phyloP scores from a whole-genome alignment of 1,140 invertebrate genomes.

The Drosophila suzukii region DNA sequence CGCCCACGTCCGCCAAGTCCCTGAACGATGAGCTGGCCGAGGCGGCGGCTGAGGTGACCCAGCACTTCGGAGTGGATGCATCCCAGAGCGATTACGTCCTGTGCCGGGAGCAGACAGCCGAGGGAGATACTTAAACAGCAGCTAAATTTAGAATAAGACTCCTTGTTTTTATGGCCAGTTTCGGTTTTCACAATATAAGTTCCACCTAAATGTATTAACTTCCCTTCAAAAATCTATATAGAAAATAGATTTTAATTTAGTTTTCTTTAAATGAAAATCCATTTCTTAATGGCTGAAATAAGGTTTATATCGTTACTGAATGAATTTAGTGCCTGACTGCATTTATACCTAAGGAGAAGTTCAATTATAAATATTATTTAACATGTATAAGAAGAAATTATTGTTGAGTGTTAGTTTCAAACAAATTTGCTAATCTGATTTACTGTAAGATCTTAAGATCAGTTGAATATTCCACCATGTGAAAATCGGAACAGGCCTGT shows the following conservation, averaged over 20 bases:
- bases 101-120: conserved; percentile 45
- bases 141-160: conserved; percentile 12
- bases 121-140: conserved; percentile 34
- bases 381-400: neutral
- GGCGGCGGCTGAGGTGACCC: conserved; percentile 56
- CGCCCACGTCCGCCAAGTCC: conserved; percentile 59
- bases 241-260: neutral
- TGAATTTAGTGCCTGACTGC: conserved; percentile 37
- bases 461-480: neutral
- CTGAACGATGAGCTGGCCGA: conserved; percentile 53
- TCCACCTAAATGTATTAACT: neutral
- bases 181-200: conserved; percentile 9
- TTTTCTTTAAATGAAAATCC: conserved; percentile 3
- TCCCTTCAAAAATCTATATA: neutral
- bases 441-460: neutral
- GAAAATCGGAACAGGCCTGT: conserved; percentile 7
- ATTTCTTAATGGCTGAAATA: neutral
- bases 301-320: conserved; percentile 14
- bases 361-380: neutral
- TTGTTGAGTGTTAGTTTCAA: neutral
- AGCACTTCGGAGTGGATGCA: conserved; percentile 64
- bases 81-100: conserved; percentile 69
- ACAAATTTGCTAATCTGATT: neutral
- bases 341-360: conserved; percentile 16
- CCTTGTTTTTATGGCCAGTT: conserved; percentile 19